Conservation (phyloP, 2,797 vertebrate genomes). For the Phyllotis vaccarum region DNA sequence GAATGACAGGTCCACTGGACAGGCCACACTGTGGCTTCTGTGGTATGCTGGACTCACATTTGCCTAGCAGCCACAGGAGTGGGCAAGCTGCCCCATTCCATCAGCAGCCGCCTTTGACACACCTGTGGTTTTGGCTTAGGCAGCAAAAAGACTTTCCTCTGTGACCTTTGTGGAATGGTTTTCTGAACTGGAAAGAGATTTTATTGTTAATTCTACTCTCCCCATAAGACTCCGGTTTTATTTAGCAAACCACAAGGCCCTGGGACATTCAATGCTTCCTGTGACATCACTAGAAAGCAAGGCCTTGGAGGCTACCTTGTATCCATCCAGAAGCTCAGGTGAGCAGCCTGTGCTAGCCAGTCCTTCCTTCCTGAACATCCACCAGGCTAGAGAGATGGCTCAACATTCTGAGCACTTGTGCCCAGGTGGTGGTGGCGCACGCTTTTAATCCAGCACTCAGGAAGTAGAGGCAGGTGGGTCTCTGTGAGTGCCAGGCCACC, state of each 20-base stretch:
- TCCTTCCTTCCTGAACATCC: not conserved
- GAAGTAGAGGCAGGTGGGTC: not conserved
- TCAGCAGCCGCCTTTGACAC: not conserved
- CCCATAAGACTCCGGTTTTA: not conserved
- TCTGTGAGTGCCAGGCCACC: not conserved
- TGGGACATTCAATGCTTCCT: accelerated
- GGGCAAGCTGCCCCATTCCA: accelerated
- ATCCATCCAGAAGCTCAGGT: not conserved
- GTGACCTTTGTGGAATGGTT: not conserved
- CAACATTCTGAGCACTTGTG: not conserved
- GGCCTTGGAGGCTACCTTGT: not conserved
- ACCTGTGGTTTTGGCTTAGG: not conserved
- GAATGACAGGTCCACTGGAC: accelerated
- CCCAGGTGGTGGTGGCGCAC: too few species aligned
- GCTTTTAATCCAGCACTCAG: not conserved
- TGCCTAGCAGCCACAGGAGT: not conserved
- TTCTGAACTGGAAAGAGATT: not conserved
- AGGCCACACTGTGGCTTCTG: not conserved
- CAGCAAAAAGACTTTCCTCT: not conserved
- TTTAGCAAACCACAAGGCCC: not conserved
- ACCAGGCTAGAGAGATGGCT: not conserved
- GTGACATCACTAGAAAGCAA: not conserved
- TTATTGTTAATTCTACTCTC: not conserved
- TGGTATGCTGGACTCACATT: not conserved
- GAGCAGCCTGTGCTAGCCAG: not conserved